These are phyloP conservation scores for Agrochola macilenta DNA, from an alignment of 2,888 invertebrate genomes.

Conservation along the genomic window DNA sequence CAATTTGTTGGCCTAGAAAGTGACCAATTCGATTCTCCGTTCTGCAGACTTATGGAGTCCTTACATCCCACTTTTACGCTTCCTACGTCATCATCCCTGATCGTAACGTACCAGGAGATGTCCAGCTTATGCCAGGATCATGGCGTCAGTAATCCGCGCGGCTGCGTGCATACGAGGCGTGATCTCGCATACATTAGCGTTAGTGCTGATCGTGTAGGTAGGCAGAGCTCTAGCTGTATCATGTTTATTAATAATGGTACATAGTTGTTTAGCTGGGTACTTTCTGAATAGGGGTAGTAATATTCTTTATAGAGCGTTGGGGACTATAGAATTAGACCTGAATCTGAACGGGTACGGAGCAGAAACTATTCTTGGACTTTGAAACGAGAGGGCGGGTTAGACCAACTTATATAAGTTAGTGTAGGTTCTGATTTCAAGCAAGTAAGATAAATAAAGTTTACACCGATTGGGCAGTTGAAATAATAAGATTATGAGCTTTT, in stretches of 20 bases:
- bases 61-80: not conserved
- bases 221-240: slow-evolving; percentile 40
- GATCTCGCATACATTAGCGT: slow-evolving; percentile 67
- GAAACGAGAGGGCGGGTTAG: not conserved
- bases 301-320: not conserved
- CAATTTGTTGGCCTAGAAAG: not conserved
- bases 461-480: too few species aligned
- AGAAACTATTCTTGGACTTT: not conserved
- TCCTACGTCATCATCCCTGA: not conserved
- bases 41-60: not conserved
- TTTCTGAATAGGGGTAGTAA: slow-evolving; percentile 6
- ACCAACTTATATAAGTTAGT: too few species aligned
- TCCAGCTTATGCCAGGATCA: slow-evolving; percentile 39
- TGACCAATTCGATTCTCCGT: not conserved
- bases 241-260: slow-evolving; percentile 57
- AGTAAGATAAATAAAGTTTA: too few species aligned
- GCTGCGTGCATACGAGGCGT: slow-evolving; percentile 62
- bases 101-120: slow-evolving; percentile 13
- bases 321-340: too few species aligned
- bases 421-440: too few species aligned
- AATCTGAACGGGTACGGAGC: too few species aligned
- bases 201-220: slow-evolving; percentile 59
- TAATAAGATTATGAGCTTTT: too few species aligned
- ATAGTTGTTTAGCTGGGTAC: slow-evolving; percentile 6
- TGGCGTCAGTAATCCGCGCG: slow-evolving; percentile 45